These are phyloP conservation scores for Rotaria magnacalcarata DNA, from an alignment of 2,888 invertebrate species.

Conservation along the genomic window DNA sequence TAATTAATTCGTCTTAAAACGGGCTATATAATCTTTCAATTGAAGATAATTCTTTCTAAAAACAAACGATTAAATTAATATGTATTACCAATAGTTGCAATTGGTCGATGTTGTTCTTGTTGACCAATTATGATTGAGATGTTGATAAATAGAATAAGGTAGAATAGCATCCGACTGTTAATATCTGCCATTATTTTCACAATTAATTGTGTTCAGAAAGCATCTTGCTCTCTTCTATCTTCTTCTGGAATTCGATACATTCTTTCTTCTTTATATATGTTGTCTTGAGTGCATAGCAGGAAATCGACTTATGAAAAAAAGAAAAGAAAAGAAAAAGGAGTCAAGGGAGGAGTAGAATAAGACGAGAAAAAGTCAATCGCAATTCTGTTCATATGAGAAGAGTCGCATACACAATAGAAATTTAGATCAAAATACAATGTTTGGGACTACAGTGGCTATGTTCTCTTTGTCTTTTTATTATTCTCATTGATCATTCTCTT, in stretches of 20 bases:
- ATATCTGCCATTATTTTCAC: background rate
- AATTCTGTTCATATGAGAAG: background rate
- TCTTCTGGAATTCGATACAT: background rate
- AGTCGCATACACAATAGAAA: background rate
- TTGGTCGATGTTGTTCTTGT: conserved; percentile 1
- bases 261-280: background rate
- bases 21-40: too few species aligned
- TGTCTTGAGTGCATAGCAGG: background rate
- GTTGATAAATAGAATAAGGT: background rate
- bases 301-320: background rate
- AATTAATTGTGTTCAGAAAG: background rate
- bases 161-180: conserved; percentile 9
- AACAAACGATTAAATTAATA: background rate
- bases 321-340: background rate
- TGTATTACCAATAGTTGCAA: background rate
- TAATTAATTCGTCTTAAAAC: background rate
- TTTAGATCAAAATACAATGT: background rate
- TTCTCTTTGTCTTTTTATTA: background rate
- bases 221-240: conserved; percentile 9
- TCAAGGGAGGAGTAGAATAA: background rate
- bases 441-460: background rate
- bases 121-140: background rate
- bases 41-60: background rate
- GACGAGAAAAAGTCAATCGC: background rate
- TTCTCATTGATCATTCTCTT: background rate